These are phyloP conservation scores for Limonius californicus DNA, from an alignment of 1,140 invertebrate species.

Conservation along the genomic window DNA sequence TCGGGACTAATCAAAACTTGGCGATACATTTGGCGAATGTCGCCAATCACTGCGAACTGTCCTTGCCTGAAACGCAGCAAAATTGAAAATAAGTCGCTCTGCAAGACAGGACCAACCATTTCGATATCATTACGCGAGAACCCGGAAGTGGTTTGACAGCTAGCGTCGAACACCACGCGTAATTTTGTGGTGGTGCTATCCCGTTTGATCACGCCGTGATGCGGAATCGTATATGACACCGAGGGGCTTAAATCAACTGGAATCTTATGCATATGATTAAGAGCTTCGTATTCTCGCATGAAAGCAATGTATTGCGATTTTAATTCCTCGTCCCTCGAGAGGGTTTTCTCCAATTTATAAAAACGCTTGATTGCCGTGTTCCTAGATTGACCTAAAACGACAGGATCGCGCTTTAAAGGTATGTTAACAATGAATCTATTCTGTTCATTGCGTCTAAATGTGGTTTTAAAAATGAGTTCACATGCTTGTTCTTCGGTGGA, in stretches of 20 bases:
- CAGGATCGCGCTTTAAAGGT: conserved; percentile 12
- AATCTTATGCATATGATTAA: conserved; percentile 34
- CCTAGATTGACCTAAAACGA: conserved; percentile 20
- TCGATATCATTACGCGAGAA: neutral
- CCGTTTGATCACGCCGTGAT: conserved; percentile 35
- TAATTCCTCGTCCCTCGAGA: conserved; percentile 26
- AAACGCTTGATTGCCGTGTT: conserved; percentile 21
- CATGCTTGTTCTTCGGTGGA: conserved; percentile 24
- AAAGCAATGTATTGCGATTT: conserved; percentile 33
- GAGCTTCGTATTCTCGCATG: conserved; percentile 36
- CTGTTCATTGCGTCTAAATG: neutral
- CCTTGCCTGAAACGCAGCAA: neutral
- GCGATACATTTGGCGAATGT: neutral
- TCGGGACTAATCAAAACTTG: neutral
- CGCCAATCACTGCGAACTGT: neutral
- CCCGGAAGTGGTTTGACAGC: neutral
- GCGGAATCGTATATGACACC: conserved; percentile 31
- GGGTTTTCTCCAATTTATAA: conserved; percentile 30
- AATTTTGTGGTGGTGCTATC: conserved; percentile 35
- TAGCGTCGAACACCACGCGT: conserved; percentile 42
- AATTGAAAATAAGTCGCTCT: neutral
- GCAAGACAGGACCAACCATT: neutral
- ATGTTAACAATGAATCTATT: conserved; percentile 27
- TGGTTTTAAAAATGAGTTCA: conserved; percentile 24
- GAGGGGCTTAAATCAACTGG: neutral